Evolutionary conservation across 2,888 invertebrate species (phyloP).

Genomic region (Resseliella maxima): DNA sequence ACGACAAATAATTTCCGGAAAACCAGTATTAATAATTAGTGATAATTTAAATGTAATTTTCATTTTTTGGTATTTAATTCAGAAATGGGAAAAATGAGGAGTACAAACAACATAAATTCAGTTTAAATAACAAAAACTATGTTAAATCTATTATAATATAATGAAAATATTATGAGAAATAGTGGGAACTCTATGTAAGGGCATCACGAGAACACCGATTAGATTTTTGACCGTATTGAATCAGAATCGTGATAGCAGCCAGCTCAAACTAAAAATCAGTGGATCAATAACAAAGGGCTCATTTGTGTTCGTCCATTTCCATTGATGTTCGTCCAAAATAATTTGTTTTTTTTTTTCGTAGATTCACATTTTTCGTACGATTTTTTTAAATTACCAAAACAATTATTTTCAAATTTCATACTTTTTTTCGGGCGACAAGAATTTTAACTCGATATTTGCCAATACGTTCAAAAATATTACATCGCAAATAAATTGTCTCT

Average conservation of each 20-base stretch:
- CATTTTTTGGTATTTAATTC: neutral
- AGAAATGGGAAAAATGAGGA: neutral
- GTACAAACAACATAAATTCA: constrained; percentile 1
- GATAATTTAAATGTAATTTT: neutral
- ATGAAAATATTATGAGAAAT: no score
- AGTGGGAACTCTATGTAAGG: no score
- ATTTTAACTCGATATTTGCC: neutral
- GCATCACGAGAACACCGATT: no score
- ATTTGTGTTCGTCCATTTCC: no score
- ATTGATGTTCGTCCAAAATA: no score
- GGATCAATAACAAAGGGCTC: no score
- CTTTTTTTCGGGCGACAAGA: neutral
- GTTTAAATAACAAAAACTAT: no score
- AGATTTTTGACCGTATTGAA: no score
- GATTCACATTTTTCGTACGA: neutral
- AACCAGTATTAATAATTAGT: constrained; percentile 8
- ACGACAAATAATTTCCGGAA: neutral
- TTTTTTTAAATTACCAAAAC: neutral
- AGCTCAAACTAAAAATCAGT: no score
- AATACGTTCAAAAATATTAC: neutral
- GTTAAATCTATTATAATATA: no score
- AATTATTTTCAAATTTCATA: neutral
- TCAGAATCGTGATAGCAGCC: no score
- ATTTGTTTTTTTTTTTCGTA: no score
- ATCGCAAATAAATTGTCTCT: constrained; percentile 29